Evolutionary conservation across 2,888 invertebrate species (phyloP), one percentile per base, ranked within the genome.

Genomic region (Chrysopilus asiliformis): DNA sequence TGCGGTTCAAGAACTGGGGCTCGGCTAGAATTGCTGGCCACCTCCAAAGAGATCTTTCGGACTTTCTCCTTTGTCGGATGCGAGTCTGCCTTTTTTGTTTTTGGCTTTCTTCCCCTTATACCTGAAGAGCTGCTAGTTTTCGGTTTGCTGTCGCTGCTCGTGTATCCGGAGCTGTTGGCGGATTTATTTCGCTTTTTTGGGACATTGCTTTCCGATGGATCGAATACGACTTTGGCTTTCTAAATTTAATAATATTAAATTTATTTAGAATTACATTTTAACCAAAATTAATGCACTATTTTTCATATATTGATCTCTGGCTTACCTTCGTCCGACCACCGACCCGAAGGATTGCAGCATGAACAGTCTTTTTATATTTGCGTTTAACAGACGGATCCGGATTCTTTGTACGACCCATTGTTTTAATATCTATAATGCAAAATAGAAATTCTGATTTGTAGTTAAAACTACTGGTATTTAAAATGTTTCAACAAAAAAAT

Each of bases 171-270:
- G 9, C 31, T 10, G 31, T 36, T 39, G 5, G 39, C 30, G n/a
- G 47, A 28, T 25, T 44, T 42, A 5, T 37, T 48, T 28, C 49
- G 47, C 28, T 53, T 45, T 34, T 53, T 56, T 8, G 84, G 82
- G 24, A 81, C 64, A 58, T 83, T 80, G 46, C 79, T 79, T 50
- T 85, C 84, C 1, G 85, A 85, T 3, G 86, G 86, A 60, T 86
- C 85, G 54, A 85, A 86, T 1, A 86, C 84, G 55, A 80, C 80
- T 53, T 82, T 84, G 0, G 83, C 84, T 68, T 82, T 76, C 74
- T 79, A 40, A 7, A 38, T 24, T 24, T 9, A 29, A 10, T n/a
- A 15, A 15, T 13, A 16, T 17, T 14, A 6, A 12, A 13, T 32
- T 32, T 32, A 17, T 26, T 34, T 18, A 14, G 12, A 34, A n/a